A percentile compares a stretch with the other conserved stretches of the same genome.
phyloP scores from a whole-genome alignment of 2,888 invertebrate species.

The Cosmorhoe ocellata region DNA sequence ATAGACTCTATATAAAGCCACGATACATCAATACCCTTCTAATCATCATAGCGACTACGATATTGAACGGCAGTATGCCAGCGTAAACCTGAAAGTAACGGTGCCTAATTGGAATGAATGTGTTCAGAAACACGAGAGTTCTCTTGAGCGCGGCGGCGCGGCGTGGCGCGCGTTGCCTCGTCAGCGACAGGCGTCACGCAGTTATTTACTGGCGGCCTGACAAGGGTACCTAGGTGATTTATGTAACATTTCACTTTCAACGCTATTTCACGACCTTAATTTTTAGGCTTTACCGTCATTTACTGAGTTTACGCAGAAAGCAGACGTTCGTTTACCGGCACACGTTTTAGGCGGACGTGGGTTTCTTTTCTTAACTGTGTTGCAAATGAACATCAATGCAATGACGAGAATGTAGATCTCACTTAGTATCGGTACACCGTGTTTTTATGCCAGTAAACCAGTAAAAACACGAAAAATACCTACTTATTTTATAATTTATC shows the following conservation, averaged over 20 bases:
- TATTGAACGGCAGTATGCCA: not conserved
- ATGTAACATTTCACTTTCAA: slow-evolving; percentile 70
- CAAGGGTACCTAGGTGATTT: slow-evolving; percentile 74
- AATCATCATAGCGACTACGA: not conserved
- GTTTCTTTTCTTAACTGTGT: too few species aligned
- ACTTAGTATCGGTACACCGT: too few species aligned
- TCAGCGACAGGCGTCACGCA: slow-evolving; percentile 54
- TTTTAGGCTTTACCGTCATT: slow-evolving; percentile 26
- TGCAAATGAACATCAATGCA: too few species aligned
- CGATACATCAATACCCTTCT: too few species aligned
- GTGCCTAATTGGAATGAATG: slow-evolving; percentile 18
- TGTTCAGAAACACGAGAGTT: slow-evolving; percentile 12
- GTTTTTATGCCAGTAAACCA: too few species aligned
- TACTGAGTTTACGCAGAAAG: not conserved
- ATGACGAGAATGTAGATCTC: too few species aligned
- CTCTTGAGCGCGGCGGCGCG: slow-evolving; percentile 24
- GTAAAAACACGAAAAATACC: too few species aligned
- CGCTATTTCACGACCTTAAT: slow-evolving; percentile 50
- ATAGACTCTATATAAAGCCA: too few species aligned
- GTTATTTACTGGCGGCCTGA: slow-evolving; percentile 66
- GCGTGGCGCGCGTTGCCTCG: slow-evolving; percentile 40
- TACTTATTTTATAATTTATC: too few species aligned
- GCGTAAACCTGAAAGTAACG: slow-evolving; percentile 14
- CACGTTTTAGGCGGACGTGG: too few species aligned
- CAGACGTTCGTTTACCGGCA: not conserved